A percentile compares a stretch with the other conserved stretches of the same genome.
Evolutionary conservation across 2,797 vertebrate species (phyloP).

Genomic region (Pelodytes ibericus): DNA sequence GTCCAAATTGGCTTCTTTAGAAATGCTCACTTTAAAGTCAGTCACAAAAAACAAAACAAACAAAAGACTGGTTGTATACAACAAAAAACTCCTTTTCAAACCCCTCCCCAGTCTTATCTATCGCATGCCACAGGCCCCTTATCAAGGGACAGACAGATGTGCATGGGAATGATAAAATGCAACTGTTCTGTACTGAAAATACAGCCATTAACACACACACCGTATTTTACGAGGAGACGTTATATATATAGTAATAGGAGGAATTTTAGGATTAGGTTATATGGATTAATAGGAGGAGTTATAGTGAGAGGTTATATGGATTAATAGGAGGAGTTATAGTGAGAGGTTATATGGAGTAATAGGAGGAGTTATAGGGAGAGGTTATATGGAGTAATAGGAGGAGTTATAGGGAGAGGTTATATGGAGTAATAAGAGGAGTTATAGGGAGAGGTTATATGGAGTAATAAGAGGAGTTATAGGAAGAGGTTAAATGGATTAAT

Average conservation of each 20-base stretch:
- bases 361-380: neutral
- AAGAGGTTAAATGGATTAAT: neutral
- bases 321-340: too few relatives aligned
- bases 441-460: neutral
- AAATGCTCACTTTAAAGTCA: neutral
- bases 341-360: too few relatives aligned
- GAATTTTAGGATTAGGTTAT: too few relatives aligned
- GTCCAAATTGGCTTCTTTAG: neutral
- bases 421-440: neutral
- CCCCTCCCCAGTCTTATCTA: neutral
- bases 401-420: neutral
- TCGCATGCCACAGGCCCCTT: neutral
- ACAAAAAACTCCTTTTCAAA: neutral
- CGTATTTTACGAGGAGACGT: too few relatives aligned
- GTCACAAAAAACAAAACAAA: too few relatives aligned
- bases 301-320: too few relatives aligned
- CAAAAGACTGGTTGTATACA: neutral
- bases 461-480: neutral
- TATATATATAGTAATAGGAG: too few relatives aligned
- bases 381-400: too few relatives aligned
- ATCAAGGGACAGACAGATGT: constrained; percentile 15
- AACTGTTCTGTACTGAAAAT: neutral
- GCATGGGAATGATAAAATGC: constrained; percentile 9
- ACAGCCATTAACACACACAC: neutral
- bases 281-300: too few relatives aligned